Conservation (phyloP, 2,113 vertebrate species). For the Mus spicilegus region DNA sequence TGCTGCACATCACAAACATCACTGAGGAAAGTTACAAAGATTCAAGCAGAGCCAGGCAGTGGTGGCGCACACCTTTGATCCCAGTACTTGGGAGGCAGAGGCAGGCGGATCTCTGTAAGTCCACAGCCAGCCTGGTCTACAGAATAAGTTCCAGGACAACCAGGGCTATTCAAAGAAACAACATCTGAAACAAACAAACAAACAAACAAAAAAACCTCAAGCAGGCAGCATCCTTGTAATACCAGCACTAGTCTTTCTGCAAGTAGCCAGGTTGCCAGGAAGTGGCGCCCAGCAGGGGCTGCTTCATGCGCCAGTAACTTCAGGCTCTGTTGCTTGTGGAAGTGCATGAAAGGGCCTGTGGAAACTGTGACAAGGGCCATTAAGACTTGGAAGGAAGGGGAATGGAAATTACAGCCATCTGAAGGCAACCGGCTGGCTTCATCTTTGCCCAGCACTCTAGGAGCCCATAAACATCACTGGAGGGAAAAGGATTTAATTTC, state of each 20-base stretch:
- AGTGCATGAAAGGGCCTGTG: slow-evolving; percentile 43
- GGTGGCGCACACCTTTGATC: background rate
- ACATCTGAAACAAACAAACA: background rate
- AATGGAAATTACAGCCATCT: slow-evolving; percentile 50
- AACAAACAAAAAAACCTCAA: background rate
- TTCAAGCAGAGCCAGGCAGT: background rate
- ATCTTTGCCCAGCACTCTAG: slow-evolving; percentile 68
- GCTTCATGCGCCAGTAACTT: background rate
- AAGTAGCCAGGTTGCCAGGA: slow-evolving; percentile 4
- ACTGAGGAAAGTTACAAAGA: background rate
- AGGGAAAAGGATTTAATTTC: slow-evolving; percentile 54
- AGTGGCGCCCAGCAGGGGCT: slow-evolving; percentile 21
- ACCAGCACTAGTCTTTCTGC: background rate
- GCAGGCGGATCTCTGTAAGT: background rate
- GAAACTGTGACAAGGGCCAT: slow-evolving; percentile 56
- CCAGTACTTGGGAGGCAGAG: background rate
- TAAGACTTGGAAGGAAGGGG: slow-evolving; percentile 67
- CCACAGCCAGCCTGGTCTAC: background rate
- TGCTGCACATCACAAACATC: background rate
- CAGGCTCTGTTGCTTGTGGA: background rate
- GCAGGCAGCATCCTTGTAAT: background rate
- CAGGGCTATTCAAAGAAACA: background rate
- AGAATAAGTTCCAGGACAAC: background rate
- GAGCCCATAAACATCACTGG: slow-evolving; percentile 62
- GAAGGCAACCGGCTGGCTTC: slow-evolving; percentile 71